Base-by-base conservation (phyloP, 2,797 vertebrate genomes). In the Acrocephalus scirpaceus region DNA sequence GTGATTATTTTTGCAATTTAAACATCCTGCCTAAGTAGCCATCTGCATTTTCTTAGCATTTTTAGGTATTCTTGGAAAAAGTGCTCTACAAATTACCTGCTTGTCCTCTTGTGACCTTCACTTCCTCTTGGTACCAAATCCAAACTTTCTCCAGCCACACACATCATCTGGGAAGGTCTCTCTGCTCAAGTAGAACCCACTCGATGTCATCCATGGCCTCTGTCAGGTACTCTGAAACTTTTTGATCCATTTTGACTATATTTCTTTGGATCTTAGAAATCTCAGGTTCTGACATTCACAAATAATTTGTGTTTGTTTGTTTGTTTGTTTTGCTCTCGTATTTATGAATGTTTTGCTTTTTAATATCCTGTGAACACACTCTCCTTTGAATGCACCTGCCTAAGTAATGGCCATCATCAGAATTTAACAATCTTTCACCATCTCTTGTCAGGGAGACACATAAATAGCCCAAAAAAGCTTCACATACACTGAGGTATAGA, bases 191-290 rank as follows among this genome's bases (percentile, higher is more conserved):
- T 3, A 53, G 29, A 51, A 48, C 7, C 10, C 18, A 23, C 8
- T 22, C 0, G 0, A 16, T 45, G 36, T 3, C 10, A 78, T 60
- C 38, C 7, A 1, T 0, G 40, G 18, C 30, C 20, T 64, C 65
- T 30, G 13, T 3, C 26, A 42, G 11, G 23, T 42, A 29, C 51
- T 70, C 57, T 60, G 51, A 26, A 88, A 42, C 0, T 5, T 57
- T 72, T 72, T 29, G 21, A 42, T 14, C 17, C 15, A 34, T 15
- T 82, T 38, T 27, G 11, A 67, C 10, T 16, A 7, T 38, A 29
- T 36, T 62, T 76, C 27, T 60, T 42, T 36, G 8, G 4, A n/a
- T 51, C 19, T 45, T 16, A n/a, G 16, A 51, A 60, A 60, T 51
- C 12, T 77, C 22, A 74, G 14, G 8, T 42, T 86, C 21, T 30